Conservation (phyloP, 2,797 vertebrate genomes). For the Oreochromis mossambicus region DNA sequence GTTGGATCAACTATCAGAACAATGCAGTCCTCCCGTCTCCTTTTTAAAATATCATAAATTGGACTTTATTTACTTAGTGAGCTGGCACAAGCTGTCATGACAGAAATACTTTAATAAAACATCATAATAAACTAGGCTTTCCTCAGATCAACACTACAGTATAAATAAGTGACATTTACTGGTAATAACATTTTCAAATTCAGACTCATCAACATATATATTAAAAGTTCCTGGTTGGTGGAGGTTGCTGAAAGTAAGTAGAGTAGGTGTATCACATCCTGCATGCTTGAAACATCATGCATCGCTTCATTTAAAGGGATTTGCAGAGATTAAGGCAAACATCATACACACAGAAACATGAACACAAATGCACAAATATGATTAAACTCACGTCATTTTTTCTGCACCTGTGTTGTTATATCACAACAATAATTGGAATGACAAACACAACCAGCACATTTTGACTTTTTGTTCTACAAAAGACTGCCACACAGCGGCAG, state of each 20-base stretch:
- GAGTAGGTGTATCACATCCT: not conserved
- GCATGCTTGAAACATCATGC: not conserved
- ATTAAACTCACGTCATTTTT: not conserved
- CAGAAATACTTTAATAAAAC: not conserved
- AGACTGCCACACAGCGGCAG: not conserved
- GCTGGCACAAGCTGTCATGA: not conserved
- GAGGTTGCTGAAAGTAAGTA: not conserved
- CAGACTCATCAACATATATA: not conserved
- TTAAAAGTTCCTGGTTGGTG: not conserved
- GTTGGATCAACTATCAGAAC: not conserved
- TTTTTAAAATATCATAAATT: not conserved
- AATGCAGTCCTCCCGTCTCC: not conserved
- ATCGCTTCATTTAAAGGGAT: conserved; percentile 36
- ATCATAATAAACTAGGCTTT: not conserved
- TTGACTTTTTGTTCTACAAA: not conserved
- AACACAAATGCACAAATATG: not conserved
- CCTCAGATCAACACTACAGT: not conserved
- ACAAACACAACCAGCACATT: not conserved
- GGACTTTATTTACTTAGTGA: not conserved
- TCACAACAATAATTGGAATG: not conserved
- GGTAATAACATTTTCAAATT: not conserved
- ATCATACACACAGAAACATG: not conserved
- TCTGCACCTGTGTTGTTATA: not conserved
- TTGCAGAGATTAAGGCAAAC: conserved; percentile 37
- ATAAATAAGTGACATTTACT: not conserved